A percentile compares a stretch with the other conserved stretches of the same genome.
These are phyloP conservation scores for Limonius californicus DNA, from an alignment of 1,140 invertebrate genomes.

Conservation along the genomic window DNA sequence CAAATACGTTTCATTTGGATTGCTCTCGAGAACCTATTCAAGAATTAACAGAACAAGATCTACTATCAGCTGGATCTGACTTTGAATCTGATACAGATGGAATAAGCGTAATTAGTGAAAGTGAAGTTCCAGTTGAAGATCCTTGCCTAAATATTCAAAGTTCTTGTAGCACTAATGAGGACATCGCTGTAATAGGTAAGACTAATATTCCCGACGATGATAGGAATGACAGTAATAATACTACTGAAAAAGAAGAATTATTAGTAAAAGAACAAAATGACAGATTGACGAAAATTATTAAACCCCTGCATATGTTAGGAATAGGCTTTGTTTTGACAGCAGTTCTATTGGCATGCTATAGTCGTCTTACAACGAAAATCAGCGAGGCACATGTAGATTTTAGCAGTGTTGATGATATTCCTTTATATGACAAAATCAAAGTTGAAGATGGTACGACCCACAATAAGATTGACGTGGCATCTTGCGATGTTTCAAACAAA, in stretches of 20 bases:
- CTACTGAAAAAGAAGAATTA: not conserved
- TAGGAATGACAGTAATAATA: not conserved
- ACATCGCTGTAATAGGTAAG: not conserved
- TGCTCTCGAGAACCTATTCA: slow-evolving; percentile 16
- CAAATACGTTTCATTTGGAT: slow-evolving; percentile 16
- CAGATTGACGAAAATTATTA: too few species aligned
- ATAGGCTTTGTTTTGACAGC: not conserved
- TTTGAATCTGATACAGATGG: slow-evolving; percentile 23
- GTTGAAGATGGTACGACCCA: too few species aligned
- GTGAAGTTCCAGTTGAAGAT: not conserved
- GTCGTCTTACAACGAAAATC: not conserved
- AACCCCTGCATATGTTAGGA: not conserved
- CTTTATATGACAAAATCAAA: too few species aligned
- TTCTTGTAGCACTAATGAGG: not conserved
- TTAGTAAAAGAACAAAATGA: too few species aligned
- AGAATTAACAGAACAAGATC: slow-evolving; percentile 22
- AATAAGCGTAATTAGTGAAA: slow-evolving; percentile 24
- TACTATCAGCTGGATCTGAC: not conserved
- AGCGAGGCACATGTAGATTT: too few species aligned
- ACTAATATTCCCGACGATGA: not conserved
- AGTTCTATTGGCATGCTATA: not conserved
- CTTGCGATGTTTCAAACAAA: too few species aligned
- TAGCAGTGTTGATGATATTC: too few species aligned
- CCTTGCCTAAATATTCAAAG: not conserved
- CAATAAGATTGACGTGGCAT: too few species aligned